Conservation (phyloP, 2,113 vertebrate genomes). For the Cariama cristata region DNA sequence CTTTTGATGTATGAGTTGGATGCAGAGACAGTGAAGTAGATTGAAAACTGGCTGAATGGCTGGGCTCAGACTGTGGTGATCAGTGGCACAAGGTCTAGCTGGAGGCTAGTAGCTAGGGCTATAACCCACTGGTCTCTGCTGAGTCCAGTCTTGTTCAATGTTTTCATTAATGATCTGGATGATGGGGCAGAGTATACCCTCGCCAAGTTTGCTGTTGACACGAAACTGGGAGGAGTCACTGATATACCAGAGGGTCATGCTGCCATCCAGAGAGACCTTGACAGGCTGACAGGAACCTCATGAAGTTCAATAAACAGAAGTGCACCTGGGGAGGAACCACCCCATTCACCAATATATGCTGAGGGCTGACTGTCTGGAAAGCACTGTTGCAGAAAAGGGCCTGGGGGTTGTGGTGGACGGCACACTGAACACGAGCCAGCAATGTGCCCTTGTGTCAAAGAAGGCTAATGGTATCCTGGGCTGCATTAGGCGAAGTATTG, state of each 20-base stretch:
- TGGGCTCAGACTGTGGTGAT: not conserved
- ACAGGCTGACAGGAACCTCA: not conserved
- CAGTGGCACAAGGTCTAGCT: not conserved
- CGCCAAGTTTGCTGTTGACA: not conserved
- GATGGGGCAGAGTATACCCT: not conserved
- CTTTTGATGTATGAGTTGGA: not conserved
- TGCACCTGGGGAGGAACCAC: not conserved
- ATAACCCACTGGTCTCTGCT: not conserved
- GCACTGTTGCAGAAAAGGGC: not conserved
- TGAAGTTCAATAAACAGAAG: not conserved
- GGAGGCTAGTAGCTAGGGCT: accelerated
- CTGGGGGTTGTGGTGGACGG: accelerated
- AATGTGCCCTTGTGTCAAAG: not conserved
- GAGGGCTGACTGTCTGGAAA: accelerated
- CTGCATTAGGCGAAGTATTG: not conserved
- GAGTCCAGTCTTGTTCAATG: not conserved
- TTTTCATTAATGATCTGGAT: not conserved
- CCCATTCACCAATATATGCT: not conserved
- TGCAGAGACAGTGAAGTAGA: not conserved
- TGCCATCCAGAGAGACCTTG: not conserved
- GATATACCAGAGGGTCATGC: no score
- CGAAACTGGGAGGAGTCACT: not conserved
- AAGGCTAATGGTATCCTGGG: not conserved
- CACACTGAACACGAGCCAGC: not conserved
- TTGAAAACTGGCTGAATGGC: not conserved